These are phyloP conservation scores for Drosophila histrio DNA, from an alignment of 2,888 invertebrate species.

Conservation along the genomic window DNA sequence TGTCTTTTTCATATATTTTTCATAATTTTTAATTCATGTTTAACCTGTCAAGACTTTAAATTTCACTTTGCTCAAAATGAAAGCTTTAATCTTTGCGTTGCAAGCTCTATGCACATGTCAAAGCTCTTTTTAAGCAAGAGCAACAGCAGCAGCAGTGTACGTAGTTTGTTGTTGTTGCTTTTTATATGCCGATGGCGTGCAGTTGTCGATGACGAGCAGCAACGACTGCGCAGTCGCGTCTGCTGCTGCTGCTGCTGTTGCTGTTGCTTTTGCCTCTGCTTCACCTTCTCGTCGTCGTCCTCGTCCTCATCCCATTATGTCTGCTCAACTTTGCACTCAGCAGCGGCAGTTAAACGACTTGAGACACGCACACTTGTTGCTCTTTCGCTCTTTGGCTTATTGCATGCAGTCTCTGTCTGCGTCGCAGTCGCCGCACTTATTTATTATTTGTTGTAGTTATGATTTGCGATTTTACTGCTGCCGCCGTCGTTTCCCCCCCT, in stretches of 20 bases:
- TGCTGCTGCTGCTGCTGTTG: slow-evolving; percentile 8
- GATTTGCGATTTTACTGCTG: slow-evolving; percentile 74
- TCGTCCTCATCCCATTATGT: slow-evolving; percentile 52
- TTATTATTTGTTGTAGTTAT: slow-evolving; percentile 81
- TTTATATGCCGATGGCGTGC: slow-evolving; percentile 76
- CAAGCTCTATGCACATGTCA: slow-evolving; percentile 9
- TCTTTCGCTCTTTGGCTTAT: slow-evolving; percentile 68
- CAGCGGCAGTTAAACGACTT: slow-evolving; percentile 72
- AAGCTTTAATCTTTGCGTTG: background rate
- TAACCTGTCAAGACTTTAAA: no score
- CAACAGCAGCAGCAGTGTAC: slow-evolving; percentile 34
- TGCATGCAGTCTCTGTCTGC: slow-evolving; percentile 26
- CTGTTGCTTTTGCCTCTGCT: slow-evolving; percentile 13
- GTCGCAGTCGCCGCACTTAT: slow-evolving; percentile 62
- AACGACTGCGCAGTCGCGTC: slow-evolving; percentile 61
- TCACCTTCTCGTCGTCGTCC: slow-evolving; percentile 48
- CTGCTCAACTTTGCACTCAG: slow-evolving; percentile 78
- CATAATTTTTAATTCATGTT: no score
- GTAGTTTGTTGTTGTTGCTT: slow-evolving; percentile 18
- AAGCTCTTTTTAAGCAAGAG: slow-evolving; percentile 36
- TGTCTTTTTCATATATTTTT: no score
- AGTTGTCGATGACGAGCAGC: slow-evolving; percentile 64
- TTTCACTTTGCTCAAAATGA: no score
- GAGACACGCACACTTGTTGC: slow-evolving; percentile 80
- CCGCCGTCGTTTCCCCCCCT: background rate